Conservation (phyloP, 2,888 invertebrate species). For the Apoderus coryli region DNA sequence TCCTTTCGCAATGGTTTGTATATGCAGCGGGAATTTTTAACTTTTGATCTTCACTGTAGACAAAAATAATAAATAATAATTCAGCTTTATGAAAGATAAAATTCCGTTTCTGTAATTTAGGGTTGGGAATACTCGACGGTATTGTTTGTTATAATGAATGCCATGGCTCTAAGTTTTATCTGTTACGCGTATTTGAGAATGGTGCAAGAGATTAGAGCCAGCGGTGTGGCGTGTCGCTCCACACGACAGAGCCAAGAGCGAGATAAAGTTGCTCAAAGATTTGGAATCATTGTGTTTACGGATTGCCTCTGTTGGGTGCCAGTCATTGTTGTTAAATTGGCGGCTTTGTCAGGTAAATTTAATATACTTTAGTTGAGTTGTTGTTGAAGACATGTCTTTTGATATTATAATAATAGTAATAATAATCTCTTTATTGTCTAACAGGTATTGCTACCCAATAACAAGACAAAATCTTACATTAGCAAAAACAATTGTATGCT, state of each 20-base stretch:
- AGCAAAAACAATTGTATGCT: too few relatives aligned
- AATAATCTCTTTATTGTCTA: too few relatives aligned
- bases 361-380: too few relatives aligned
- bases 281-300: constrained; percentile 43
- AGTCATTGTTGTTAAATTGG: constrained; percentile 40
- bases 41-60: too few relatives aligned
- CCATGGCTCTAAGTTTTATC: constrained; percentile 40
- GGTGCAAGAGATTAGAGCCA: constrained; percentile 41
- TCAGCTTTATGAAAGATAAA: too few relatives aligned
- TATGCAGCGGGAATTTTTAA: too few relatives aligned
- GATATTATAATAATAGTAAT: too few relatives aligned
- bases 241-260: constrained; percentile 42
- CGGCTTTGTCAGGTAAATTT: constrained; percentile 41
- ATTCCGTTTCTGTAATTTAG: too few relatives aligned
- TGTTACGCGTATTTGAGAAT: constrained; percentile 41
- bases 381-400: too few relatives aligned
- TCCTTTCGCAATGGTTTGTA: constrained; percentile 42
- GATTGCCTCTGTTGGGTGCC: constrained; percentile 48
- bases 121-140: constrained; percentile 46
- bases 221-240: constrained; percentile 39
- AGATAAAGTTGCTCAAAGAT: constrained; percentile 40
- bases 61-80: too few relatives aligned
- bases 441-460: too few relatives aligned
- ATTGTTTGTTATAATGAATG: constrained; percentile 41
- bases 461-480: too few relatives aligned